phyloP scores from a whole-genome alignment of 2,113 vertebrate genomes.

The Talpa occidentalis region DNA sequence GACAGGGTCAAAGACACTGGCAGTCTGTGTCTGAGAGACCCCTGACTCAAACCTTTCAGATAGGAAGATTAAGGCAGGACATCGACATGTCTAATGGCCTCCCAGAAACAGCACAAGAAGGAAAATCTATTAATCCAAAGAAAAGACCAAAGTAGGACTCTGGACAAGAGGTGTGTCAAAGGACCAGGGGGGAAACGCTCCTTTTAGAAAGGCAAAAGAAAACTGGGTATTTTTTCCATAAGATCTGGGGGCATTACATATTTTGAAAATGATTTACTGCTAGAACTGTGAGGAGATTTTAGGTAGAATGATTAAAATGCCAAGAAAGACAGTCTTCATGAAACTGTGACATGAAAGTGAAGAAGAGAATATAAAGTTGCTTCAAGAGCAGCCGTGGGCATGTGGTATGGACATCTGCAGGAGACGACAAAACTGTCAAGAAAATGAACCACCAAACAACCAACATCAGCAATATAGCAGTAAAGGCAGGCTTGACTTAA shows the following conservation, averaged over 20 bases:
- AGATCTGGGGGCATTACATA: neutral
- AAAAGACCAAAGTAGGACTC: neutral
- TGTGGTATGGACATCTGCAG: neutral
- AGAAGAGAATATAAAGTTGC: neutral
- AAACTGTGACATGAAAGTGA: neutral
- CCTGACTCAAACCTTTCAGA: neutral
- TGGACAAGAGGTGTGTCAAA: neutral
- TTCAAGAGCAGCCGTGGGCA: neutral
- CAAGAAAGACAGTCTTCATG: neutral
- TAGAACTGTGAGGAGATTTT: neutral
- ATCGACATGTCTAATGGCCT: neutral
- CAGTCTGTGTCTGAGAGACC: neutral
- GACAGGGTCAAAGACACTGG: neutral
- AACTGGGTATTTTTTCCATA: neutral
- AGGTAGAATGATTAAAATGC: constrained; percentile 8
- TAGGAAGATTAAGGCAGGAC: neutral
- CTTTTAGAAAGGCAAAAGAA: no score
- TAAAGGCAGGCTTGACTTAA: neutral
- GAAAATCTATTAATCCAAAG: neutral
- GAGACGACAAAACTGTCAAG: neutral
- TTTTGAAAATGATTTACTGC: neutral
- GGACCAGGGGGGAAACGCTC: no score
- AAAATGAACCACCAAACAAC: neutral
- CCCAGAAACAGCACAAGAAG: neutral
- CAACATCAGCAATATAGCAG: neutral